Evolutionary conservation across 2,113 vertebrate genomes (phyloP), one percentile per base, ranked within the genome.

Genomic region (Grantiella picta): DNA sequence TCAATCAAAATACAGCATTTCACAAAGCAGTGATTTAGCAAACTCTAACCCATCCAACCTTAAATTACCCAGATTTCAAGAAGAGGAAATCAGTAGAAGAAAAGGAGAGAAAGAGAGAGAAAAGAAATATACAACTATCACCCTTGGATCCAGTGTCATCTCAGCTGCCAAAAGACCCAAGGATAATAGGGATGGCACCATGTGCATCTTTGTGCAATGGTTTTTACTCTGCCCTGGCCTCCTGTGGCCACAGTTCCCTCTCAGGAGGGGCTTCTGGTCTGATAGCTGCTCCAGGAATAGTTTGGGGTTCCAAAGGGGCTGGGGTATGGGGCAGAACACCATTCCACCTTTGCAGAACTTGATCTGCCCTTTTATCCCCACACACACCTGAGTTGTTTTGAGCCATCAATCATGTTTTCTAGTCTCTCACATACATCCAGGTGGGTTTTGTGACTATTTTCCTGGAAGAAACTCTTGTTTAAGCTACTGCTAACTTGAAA

Each of bases 151-250:
- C 29, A 28, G 11, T 7, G 29, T 12, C 9, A 19, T 50, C 35
- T 35, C 44, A 70, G 45, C 19, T 60, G 54, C 24, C 31, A 44
- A 20, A 24, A 52, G 52, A 33, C 20, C 21, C 45, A 42, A 35
- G 45, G 10, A 29, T 36, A 19, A 19, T 29, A 24, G 20, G 45
- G 36, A 50, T 1, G 9, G 2, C 6, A 31, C 54, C 54, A 25
- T 0, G 2, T 12, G 23, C 2, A 1, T 20, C 10, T 52, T 19
- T 25, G 20, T 42, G 12, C 24, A 35, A 35, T 52, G 45, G 15
- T 71, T 60, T 71, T 42, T 24, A 16, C 25, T 82, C 24, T 15
- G 45, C 25, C 35, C 31, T 60, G 54, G 36, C 10, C 45, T 42
- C 25, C 36, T 35, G 65, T 24, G 12, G 24, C 29, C 29, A 23